Evolutionary conservation across 1,140 invertebrate genomes (phyloP), one percentile per base, ranked within the genome.

Genomic region (Carcinoscorpius rotundicauda): DNA sequence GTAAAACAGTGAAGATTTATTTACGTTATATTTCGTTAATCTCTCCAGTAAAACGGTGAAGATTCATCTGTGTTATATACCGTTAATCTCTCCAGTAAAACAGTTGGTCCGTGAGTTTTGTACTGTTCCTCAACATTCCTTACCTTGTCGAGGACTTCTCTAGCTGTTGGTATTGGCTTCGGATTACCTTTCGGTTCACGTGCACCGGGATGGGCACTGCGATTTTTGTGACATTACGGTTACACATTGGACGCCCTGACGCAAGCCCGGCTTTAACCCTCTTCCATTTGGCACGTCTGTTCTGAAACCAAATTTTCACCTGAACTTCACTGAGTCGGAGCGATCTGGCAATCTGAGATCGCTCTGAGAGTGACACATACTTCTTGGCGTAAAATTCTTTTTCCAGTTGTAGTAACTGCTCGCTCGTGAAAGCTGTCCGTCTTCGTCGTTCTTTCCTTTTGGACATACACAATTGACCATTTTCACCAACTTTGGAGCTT

Each of bases 271-370:
- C 71, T 62, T 74, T 71, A 6, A 70, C 68, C 3, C 70, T 79
- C 81, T 98, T 98, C 94, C 95, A 98, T 78, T 98, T 98, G 8
- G 95, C 95, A n/a, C 95, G 81, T 3, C 95, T 84, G 75, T 98
- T 98, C 82, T 98, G 95, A 75, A 98, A 98, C 96, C 95, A 98
- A 68, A 98, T 97, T 82, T 94, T 95, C 4, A 90, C 87, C 82
- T 97, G 93, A 0, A 97, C 93, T 80, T 98, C 94, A 69, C 89
- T 95, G 0, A 98, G 79, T 71, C 92, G 89, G 3, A 98, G 79
- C 3, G 87, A 86, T 48, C 91, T 85, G 0, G 96, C 95, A 70
- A 98, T 97, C 75, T 97, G 90, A 11, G 92, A 95, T 57, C 96
- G 80, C 76, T 98, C 95, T 0, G 92, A 95, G 2, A 97, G 80